phyloP scores from a whole-genome alignment of 2,113 vertebrate species.

The Acanthisitta chloris region DNA sequence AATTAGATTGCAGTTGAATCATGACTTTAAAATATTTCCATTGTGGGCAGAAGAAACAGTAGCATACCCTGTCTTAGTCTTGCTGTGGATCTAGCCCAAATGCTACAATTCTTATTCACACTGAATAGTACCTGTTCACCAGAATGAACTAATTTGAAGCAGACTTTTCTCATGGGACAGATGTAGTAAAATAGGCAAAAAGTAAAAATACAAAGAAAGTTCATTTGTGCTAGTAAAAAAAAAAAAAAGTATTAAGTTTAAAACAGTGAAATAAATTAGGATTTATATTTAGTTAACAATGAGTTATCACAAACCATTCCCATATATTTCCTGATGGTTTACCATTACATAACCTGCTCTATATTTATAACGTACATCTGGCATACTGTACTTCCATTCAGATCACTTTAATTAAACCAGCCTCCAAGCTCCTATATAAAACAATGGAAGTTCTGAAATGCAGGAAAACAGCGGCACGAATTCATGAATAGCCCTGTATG shows the following conservation, averaged over 20 bases:
- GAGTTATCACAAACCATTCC: slow-evolving; percentile 73
- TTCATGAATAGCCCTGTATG: slow-evolving; percentile 45
- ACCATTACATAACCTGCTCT: slow-evolving; percentile 75
- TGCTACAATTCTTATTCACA: background rate
- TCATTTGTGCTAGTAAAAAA: slow-evolving; percentile 68
- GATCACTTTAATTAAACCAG: slow-evolving; percentile 79
- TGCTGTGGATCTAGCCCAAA: background rate
- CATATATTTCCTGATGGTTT: slow-evolving; percentile 72
- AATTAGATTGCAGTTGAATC: background rate
- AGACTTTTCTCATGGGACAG: slow-evolving; percentile 62
- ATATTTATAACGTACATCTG: slow-evolving; percentile 78
- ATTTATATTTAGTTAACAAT: slow-evolving; percentile 75
- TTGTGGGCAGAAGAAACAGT: background rate
- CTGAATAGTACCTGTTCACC: slow-evolving; percentile 23
- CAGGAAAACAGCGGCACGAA: slow-evolving; percentile 11
- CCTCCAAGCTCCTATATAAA: slow-evolving; percentile 74
- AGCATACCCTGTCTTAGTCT: background rate
- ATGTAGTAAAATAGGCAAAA: slow-evolving; percentile 53
- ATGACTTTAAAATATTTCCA: background rate
- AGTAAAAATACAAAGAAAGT: slow-evolving; percentile 64
- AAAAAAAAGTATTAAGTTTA: slow-evolving; percentile 36
- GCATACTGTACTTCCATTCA: slow-evolving; percentile 71
- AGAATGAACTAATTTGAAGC: slow-evolving; percentile 64
- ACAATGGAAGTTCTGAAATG: slow-evolving; percentile 52
- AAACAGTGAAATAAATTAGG: slow-evolving; percentile 75